Conservation (phyloP, 1,140 invertebrate species). For the Holcopasites calliopsidis region DNA sequence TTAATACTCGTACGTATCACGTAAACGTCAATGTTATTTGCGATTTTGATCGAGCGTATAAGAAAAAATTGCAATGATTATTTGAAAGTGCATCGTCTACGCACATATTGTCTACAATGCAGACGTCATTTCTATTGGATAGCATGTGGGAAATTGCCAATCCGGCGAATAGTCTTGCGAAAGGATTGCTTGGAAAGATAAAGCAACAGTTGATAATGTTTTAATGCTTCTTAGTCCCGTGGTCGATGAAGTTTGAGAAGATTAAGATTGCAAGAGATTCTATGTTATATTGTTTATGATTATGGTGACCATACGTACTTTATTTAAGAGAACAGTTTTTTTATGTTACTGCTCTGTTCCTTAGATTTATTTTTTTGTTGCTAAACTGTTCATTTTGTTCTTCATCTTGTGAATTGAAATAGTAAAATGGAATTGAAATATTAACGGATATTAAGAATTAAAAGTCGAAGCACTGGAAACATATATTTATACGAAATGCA, state of each 20-base stretch:
- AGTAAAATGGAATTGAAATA: too few relatives aligned
- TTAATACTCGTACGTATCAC: constrained; percentile 2
- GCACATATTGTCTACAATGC: neutral
- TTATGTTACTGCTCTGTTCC: too few relatives aligned
- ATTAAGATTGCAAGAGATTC: constrained; percentile 14
- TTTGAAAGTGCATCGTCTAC: neutral
- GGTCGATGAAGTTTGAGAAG: constrained; percentile 4
- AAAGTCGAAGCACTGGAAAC: too few relatives aligned
- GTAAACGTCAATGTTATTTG: neutral
- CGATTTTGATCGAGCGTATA: constrained; percentile 5
- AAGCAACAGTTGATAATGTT: too few relatives aligned
- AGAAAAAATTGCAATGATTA: constrained; percentile 4
- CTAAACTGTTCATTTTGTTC: too few relatives aligned
- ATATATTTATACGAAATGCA: too few relatives aligned
- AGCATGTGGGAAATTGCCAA: neutral
- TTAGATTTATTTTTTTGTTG: too few relatives aligned
- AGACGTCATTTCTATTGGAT: neutral
- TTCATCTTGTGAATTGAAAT: too few relatives aligned
- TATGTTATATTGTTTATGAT: constrained; percentile 13
- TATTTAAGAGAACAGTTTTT: too few relatives aligned
- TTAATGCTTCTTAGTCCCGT: neutral
- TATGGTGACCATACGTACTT: too few relatives aligned
- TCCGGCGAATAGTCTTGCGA: neutral
- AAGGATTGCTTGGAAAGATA: neutral
- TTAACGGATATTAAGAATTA: too few relatives aligned